phyloP scores from a whole-genome alignment of 1,140 invertebrate genomes.

The Drosophila persimilis region DNA sequence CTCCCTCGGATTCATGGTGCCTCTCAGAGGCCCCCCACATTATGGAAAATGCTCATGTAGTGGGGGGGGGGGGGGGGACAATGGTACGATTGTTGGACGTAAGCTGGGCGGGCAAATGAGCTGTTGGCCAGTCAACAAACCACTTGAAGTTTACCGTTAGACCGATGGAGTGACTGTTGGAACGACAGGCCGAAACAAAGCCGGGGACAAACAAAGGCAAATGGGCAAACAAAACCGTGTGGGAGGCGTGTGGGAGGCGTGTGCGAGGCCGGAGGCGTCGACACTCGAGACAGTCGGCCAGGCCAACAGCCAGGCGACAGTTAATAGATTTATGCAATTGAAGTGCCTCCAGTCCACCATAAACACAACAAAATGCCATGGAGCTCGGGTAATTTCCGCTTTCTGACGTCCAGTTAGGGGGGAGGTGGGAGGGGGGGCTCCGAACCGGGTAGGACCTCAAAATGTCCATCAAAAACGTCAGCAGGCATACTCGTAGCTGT shows the following conservation, averaged over 20 bases:
- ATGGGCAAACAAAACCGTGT: constrained; percentile 32
- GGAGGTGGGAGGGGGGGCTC: too few relatives aligned
- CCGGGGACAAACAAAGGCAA: constrained; percentile 16
- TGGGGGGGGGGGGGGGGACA: too few relatives aligned
- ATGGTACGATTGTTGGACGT: too few relatives aligned
- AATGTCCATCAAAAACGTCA: constrained; percentile 72
- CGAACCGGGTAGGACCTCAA: constrained; percentile 26
- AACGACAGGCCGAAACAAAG: constrained; percentile 9
- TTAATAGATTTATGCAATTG: constrained; percentile 51
- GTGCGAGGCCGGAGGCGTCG: not conserved
- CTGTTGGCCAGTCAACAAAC: not conserved
- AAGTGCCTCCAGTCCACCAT: constrained; percentile 10
- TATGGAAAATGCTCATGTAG: too few relatives aligned
- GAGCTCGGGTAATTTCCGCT: constrained; percentile 62
- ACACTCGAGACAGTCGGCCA: not conserved
- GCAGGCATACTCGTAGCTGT: constrained; percentile 45
- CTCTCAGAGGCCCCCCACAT: too few relatives aligned
- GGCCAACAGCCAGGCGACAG: constrained; percentile 17
- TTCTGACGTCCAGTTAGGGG: not conserved
- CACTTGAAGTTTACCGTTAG: not conserved
- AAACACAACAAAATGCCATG: constrained; percentile 50
- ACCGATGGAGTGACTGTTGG: constrained; percentile 2
- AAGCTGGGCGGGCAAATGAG: constrained; percentile 13
- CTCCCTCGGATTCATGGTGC: too few relatives aligned
- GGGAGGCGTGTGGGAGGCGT: too few relatives aligned